A percentile compares a stretch with the other conserved stretches of the same genome.
phyloP scores from a whole-genome alignment of 2,113 vertebrate species.

The Diadophis punctatus region DNA sequence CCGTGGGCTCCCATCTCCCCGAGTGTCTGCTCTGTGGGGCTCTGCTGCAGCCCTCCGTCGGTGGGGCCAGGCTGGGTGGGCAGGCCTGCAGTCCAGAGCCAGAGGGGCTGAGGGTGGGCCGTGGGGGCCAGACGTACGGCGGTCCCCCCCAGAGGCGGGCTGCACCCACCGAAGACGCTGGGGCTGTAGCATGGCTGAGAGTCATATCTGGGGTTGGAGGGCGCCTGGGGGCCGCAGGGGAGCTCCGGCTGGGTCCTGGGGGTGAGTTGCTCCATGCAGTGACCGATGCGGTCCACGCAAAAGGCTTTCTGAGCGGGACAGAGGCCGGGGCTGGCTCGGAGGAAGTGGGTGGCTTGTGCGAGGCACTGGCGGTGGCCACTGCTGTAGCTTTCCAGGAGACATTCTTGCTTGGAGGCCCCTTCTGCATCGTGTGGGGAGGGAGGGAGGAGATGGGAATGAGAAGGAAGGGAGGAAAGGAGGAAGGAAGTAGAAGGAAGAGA shows the following conservation, averaged over 20 bases:
- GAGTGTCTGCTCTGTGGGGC: neutral
- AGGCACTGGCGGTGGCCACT: constrained; percentile 33
- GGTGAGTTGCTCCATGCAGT: constrained; percentile 21
- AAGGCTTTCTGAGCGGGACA: constrained; percentile 32
- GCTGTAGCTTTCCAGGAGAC: constrained; percentile 3
- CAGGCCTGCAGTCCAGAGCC: neutral
- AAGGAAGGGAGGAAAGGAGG: neutral
- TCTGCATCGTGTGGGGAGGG: neutral
- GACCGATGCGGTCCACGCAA: constrained; percentile 29
- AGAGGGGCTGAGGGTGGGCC: neutral
- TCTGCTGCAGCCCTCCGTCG: neutral
- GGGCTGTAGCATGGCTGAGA: neutral
- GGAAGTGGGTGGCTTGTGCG: constrained; percentile 26
- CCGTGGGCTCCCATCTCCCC: neutral
- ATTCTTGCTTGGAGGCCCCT: neutral
- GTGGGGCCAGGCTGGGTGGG: neutral
- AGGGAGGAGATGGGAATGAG: neutral
- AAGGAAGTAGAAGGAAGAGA: neutral
- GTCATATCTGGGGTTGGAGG: neutral
- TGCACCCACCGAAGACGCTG: neutral
- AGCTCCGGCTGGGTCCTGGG: neutral
- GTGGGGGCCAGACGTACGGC: neutral
- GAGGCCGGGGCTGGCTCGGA: constrained; percentile 8
- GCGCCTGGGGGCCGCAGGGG: accelerated
- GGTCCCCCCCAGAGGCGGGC: neutral